A percentile compares a stretch with the other conserved stretches of the same genome.
phyloP scores from a whole-genome alignment of 2,888 invertebrate genomes.

The Carpatolechia fugitivella region DNA sequence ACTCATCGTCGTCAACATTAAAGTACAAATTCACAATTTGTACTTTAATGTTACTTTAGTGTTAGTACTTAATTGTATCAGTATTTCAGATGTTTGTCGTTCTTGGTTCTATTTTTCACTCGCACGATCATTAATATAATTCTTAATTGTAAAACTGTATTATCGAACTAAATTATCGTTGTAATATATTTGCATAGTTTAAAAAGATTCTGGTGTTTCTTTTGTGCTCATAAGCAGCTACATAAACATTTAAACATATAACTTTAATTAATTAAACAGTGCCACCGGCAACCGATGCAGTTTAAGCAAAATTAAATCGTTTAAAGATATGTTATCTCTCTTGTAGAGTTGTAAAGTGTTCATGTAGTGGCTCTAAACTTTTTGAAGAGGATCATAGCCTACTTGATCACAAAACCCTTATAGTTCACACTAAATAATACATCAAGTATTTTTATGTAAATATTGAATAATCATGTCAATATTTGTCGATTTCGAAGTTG shows the following conservation, averaged over 20 bases:
- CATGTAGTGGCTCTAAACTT: no score
- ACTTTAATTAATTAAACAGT: no score
- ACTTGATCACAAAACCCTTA: no score
- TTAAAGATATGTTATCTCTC: no score
- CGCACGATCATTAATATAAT: slow-evolving; percentile 29
- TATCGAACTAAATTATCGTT: slow-evolving; percentile 65
- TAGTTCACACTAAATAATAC: no score
- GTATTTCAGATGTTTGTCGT: slow-evolving; percentile 15
- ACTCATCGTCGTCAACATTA: background rate
- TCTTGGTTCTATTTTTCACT: slow-evolving; percentile 6
- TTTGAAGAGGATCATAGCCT: no score
- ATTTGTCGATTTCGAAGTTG: slow-evolving; percentile 62
- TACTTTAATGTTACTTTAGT: background rate
- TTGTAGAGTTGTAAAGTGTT: no score
- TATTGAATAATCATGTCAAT: slow-evolving; percentile 58
- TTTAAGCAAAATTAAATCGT: no score
- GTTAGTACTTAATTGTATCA: slow-evolving; percentile 19
- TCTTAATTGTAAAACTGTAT: slow-evolving; percentile 45
- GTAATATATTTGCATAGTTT: slow-evolving; percentile 65
- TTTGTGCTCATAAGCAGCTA: slow-evolving; percentile 22
- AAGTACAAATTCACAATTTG: no score
- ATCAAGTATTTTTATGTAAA: no score
- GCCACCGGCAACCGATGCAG: no score
- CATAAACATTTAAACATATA: no score
- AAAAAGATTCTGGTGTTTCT: slow-evolving; percentile 33